Conservation (phyloP, 1,140 invertebrate species). For the Hycleus cichorii region DNA sequence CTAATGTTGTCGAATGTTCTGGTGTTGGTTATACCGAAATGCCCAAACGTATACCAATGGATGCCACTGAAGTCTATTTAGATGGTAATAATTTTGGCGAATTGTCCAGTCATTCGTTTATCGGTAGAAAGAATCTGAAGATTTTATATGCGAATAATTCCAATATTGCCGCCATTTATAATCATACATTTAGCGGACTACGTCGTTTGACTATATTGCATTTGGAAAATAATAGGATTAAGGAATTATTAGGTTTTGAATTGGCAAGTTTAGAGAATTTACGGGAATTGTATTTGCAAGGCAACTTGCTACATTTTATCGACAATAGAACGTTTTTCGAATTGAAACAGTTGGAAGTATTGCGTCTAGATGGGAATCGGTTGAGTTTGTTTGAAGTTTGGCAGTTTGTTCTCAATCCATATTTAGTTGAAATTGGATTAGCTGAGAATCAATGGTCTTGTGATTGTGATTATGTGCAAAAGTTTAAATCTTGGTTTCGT, state of each 20-base stretch:
- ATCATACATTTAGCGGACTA: slow-evolving; percentile 84
- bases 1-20: slow-evolving; percentile 88
- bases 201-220: slow-evolving; percentile 69
- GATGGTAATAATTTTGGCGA: slow-evolving; percentile 85
- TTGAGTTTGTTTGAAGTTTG: slow-evolving; percentile 71
- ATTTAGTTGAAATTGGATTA: slow-evolving; percentile 70
- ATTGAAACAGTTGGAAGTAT: slow-evolving; percentile 71
- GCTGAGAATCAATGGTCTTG: slow-evolving; percentile 86
- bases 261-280: slow-evolving; percentile 73
- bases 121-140: slow-evolving; percentile 80
- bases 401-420: slow-evolving; percentile 67
- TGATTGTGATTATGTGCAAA: slow-evolving; percentile 73
- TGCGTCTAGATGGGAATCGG: slow-evolving; percentile 78
- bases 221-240: slow-evolving; percentile 77
- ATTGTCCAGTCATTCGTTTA: slow-evolving; percentile 81
- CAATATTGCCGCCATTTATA: slow-evolving; percentile 74
- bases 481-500: slow-evolving; percentile 69
- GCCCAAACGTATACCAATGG: slow-evolving; percentile 85
- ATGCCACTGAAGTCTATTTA: slow-evolving; percentile 86
- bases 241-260: slow-evolving; percentile 73
- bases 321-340: slow-evolving; percentile 78
- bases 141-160: slow-evolving; percentile 84
- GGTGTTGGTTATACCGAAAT: slow-evolving; percentile 69
- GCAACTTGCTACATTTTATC: slow-evolving; percentile 76
- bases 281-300: slow-evolving; percentile 78